phyloP scores from a whole-genome alignment of 2,888 invertebrate species.

The Chaetoderma sp. region DNA sequence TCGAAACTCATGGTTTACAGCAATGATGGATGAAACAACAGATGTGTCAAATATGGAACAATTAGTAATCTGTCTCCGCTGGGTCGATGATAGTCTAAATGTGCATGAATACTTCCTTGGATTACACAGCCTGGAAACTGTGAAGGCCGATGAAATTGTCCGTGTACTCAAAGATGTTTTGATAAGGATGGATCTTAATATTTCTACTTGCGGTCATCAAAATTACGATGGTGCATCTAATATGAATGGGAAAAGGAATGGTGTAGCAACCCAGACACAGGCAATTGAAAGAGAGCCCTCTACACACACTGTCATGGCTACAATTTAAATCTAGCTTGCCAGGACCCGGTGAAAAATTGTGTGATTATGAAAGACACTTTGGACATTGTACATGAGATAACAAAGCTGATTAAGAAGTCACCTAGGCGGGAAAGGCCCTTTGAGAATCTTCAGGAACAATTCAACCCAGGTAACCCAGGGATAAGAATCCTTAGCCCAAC shows the following conservation, averaged over 20 bases:
- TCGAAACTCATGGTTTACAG: conserved; percentile 20
- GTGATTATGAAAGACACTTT: conserved; percentile 26
- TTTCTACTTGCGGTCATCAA: conserved; percentile 35
- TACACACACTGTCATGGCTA: conserved; percentile 36
- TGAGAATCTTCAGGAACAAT: conserved; percentile 25
- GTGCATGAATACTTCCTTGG: conserved; percentile 42
- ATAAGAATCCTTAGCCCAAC: conserved; percentile 30
- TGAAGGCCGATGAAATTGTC: conserved; percentile 25
- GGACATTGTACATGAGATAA: conserved; percentile 32
- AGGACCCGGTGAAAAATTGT: conserved; percentile 21
- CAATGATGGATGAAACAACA: conserved; percentile 39
- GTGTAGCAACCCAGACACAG: conserved; percentile 28
- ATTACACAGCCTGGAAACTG: conserved; percentile 26
- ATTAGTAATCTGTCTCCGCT: conserved; percentile 36
- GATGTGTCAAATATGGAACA: conserved; percentile 42
- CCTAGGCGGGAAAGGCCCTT: conserved; percentile 30
- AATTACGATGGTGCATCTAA: conserved; percentile 39
- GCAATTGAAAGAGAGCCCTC: conserved; percentile 22
- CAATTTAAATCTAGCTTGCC: conserved; percentile 25
- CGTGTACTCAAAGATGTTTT: conserved; percentile 32
- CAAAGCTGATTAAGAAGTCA: conserved; percentile 34
- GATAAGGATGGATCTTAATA: conserved; percentile 26
- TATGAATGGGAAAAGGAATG: conserved; percentile 34
- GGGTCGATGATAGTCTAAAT: conserved; percentile 29
- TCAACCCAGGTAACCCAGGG: conserved; percentile 25